A percentile compares a stretch with the other conserved stretches of the same genome.
These are phyloP conservation scores for Ageneiosus marmoratus DNA, from an alignment of 2,113 vertebrate genomes.

Conservation along the genomic window DNA sequence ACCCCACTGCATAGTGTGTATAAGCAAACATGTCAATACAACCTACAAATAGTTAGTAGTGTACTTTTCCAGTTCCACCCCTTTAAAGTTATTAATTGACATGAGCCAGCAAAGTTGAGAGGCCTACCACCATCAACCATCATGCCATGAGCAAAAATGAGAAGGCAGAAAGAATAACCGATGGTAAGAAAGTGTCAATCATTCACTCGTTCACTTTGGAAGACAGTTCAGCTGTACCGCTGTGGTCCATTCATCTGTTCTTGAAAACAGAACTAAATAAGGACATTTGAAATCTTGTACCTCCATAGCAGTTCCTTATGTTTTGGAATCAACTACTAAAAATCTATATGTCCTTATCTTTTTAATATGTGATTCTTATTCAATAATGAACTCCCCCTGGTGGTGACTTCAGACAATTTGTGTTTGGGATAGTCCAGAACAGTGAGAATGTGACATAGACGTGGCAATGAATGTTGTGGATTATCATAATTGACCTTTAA, in stretches of 20 bases:
- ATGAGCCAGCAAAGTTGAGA: slow-evolving; percentile 77
- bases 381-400: slow-evolving; percentile 73
- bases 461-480: not conserved
- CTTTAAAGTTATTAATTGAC: slow-evolving; percentile 76
- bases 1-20: slow-evolving; percentile 14
- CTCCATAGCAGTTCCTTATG: not conserved
- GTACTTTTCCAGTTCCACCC: slow-evolving; percentile 78
- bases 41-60: slow-evolving; percentile 57
- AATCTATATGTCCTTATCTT: not conserved
- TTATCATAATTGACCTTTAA: not conserved
- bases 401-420: slow-evolving; percentile 64
- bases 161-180: slow-evolving; percentile 25
- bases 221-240: not conserved
- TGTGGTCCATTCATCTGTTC: not conserved
- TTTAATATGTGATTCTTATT: slow-evolving; percentile 42
- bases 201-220: slow-evolving; percentile 7
- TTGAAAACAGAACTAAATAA: not conserved
- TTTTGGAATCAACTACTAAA: not conserved
- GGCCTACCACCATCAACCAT: slow-evolving; percentile 72
- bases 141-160: slow-evolving; percentile 63
- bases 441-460: not conserved
- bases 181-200: not conserved
- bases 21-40: slow-evolving; percentile 57
- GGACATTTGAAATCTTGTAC: not conserved
- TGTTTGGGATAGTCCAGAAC: not conserved